Conservation (phyloP, 35 echinoderm and acorn worm genomes). For the Holothuria glaberrima region DNA sequence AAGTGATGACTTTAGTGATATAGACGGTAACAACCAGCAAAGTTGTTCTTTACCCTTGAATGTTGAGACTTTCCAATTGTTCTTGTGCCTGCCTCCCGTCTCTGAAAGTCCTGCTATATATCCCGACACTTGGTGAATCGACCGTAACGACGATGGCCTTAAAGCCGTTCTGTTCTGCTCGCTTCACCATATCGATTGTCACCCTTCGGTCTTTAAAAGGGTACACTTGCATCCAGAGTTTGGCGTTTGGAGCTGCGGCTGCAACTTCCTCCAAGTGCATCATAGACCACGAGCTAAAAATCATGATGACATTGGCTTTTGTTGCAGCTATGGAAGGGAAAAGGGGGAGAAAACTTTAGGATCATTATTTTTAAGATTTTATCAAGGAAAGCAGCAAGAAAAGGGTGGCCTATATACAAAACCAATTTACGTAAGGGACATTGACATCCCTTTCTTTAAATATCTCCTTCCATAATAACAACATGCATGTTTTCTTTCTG, state of each 20-base stretch:
- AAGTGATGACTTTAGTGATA: too few relatives aligned
- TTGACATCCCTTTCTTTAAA: too few relatives aligned
- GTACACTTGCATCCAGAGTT: conserved; percentile 37
- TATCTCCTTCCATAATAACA: too few relatives aligned
- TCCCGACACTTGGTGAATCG: conserved; percentile 15
- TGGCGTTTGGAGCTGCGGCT: not conserved
- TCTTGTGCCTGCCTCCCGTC: not conserved
- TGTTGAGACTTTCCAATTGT: not conserved
- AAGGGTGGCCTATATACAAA: too few relatives aligned
- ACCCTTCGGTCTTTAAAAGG: not conserved
- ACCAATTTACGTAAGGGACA: too few relatives aligned
- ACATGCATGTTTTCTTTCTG: too few relatives aligned
- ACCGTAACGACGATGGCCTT: conserved; percentile 48
- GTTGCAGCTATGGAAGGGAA: not conserved
- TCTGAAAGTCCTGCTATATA: not conserved
- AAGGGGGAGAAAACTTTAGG: too few relatives aligned
- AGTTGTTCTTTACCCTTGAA: not conserved
- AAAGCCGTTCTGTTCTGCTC: conserved; percentile 27
- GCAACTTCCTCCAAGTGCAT: conserved; percentile 5
- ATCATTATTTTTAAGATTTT: too few relatives aligned
- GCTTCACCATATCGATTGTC: not conserved
- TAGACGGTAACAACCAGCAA: not conserved
- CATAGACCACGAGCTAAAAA: conserved; percentile 22
- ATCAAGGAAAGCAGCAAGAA: too few relatives aligned
- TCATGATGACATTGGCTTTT: conserved; percentile 25